Base-by-base conservation (phyloP, 1,140 invertebrate genomes). In the Anastrepha ludens region DNA sequence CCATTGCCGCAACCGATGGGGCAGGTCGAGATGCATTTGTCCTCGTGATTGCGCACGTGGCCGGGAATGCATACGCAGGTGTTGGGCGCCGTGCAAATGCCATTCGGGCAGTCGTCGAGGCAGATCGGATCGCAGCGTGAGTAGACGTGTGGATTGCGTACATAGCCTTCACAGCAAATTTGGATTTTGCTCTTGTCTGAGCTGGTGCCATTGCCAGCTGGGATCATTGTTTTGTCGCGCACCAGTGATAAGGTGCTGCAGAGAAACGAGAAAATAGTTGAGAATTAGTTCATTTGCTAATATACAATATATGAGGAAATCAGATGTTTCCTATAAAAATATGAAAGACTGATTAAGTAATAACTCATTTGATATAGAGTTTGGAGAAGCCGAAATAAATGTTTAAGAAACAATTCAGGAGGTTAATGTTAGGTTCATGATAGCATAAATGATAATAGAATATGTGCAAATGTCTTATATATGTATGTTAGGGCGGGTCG, bases 161-260 rank as follows among this genome's bases (percentile, higher is more conserved):
- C 94, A 90, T 96, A 96, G 6, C 95, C 95, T 2, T 93, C 90
- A 89, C 96, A 96, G 89, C 96, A 96, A 0, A 94, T 92, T 64
- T 94, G 93, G 86, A 96, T 95, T 60, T 94, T 94, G 89, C 95
- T 96, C 85, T 95, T 93, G 7, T 94, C 94, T 7, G 95, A 93
- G 1, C 94, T 93, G 9, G 95, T 95, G 94, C 94, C 94, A 89
- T 95, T 95, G 59, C 94, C 94, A 78, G 91, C 90, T 3, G 94
- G 94, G 39, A 94, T 90, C n/a, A 94, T 93, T 58, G 86, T 59
- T 29, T 88, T 88, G n/a, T 94, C 93, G 4, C 90, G 91, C 0
- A 93, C 93, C 29, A 95, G 89, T 5, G 92, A 92, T 4, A 90
- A 91, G 39, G 93, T 94, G 15, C 93, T 20, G 59, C 20, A 59